Percentiles rank a stretch among this genome's conserved stretches.
Evolutionary conservation across 1,140 invertebrate genomes (phyloP).

Genomic region (Drosophila rufa): DNA sequence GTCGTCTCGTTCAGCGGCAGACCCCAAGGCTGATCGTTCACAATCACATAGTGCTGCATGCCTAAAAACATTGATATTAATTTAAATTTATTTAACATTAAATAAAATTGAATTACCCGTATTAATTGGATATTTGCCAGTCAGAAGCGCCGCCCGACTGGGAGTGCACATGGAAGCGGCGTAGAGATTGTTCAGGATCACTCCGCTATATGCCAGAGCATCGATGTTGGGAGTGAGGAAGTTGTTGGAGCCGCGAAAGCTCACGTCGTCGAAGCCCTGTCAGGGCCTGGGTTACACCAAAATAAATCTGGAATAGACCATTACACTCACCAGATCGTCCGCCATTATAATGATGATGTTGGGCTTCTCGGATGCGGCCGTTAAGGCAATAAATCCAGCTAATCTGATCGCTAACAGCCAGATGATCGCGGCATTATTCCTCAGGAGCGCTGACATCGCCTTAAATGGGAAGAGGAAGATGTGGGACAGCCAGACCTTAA

Average conservation of each 20-base stretch:
- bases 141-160: constrained; percentile 91
- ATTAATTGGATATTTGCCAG: constrained; percentile 93
- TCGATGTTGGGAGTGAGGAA: constrained; percentile 95
- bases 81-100: no score
- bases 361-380: constrained; percentile 66
- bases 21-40: constrained; percentile 90
- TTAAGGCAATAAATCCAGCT: not conserved
- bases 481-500: constrained; percentile 19
- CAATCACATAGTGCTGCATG: constrained; percentile 92
- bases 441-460: constrained; percentile 23
- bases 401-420: constrained; percentile 26
- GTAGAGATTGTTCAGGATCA: constrained; percentile 92
- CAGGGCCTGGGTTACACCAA: not conserved
- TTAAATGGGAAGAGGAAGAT: constrained; percentile 18
- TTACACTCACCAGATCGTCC: constrained; percentile 86
- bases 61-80: constrained; percentile 85
- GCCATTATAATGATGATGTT: constrained; percentile 88
- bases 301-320: not conserved
- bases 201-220: constrained; percentile 91
- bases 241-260: constrained; percentile 94
- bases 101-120: constrained; percentile 86
- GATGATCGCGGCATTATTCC: constrained; percentile 14
- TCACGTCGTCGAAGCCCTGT: constrained; percentile 94
- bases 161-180: constrained; percentile 92
- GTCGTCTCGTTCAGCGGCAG: constrained; percentile 90